Evolutionary conservation across 2,797 vertebrate species (phyloP), one percentile per base, ranked within the genome.

Genomic region (Siniperca undulata): DNA sequence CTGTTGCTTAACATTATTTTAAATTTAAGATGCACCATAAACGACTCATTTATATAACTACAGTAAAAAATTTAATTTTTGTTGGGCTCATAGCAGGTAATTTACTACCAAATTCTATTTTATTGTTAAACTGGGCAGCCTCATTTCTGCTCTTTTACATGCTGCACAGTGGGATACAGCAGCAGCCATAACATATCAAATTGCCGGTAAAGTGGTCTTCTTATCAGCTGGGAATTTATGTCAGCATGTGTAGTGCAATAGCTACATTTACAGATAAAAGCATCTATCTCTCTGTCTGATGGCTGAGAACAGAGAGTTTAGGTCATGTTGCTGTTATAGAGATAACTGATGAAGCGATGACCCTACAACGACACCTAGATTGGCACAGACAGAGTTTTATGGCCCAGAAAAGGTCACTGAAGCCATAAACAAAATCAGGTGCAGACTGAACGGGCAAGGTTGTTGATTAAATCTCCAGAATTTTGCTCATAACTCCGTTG

Each of bases 201-300:
- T 77, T 83, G 56, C 78, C 87, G 74, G 78, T 79, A 85, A 91
- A 91, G 84, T 69, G 84, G 73, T 87, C 52, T 75, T 82, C 88
- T 94, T 94, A 94, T 94, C 94, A 91, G 86, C 86, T 4, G 76
- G 67, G 85, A 92, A 92, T 94, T 89, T 86, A 94, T 95, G 92
- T 92, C 93, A 90, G 90, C 70, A 86, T 72, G 77, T 92, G 92
- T 85, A 83, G 92, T 40, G 81, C 90, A 89, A 87, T 84, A 52
- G 88, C 88, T 82, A 91, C 91, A 89, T 94, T 88, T 79, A 81
- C 90, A 89, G 93, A 94, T 94, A 92, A 93, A 94, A 84, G 83
- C 81, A 89, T 93, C 88, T 84, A 90, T 94, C 92, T 93, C 59
- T 75, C 83, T 55, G 85, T 77, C 87, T 91, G 90, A 89, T 87